A percentile compares a stretch with the other conserved stretches of the same genome.
These are phyloP conservation scores for Columba livia DNA, from an alignment of 2,113 vertebrate genomes.

Conservation along the genomic window DNA sequence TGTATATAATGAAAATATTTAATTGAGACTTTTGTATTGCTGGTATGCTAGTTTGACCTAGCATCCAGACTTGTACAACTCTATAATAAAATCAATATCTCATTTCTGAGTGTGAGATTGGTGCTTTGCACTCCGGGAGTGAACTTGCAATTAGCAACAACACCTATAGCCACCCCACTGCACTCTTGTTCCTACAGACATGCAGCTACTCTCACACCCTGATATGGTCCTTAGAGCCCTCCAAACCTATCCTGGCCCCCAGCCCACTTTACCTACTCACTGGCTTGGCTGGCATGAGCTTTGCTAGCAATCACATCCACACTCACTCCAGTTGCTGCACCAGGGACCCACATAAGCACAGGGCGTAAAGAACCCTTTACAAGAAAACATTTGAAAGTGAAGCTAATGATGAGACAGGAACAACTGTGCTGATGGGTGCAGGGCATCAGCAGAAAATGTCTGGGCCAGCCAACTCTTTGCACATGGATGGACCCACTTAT, in stretches of 20 bases:
- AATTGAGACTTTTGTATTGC: too few species aligned
- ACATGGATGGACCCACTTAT: neutral
- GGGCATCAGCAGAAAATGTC: neutral
- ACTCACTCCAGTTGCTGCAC: neutral
- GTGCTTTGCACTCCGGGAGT: too few species aligned
- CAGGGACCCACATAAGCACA: neutral
- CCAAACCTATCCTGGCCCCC: neutral
- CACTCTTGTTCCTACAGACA: neutral
- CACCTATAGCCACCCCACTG: accelerated
- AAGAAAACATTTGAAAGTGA: neutral
- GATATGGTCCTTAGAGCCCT: neutral
- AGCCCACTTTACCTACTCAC: neutral
- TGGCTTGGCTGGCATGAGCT: neutral
- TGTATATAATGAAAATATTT: too few species aligned
- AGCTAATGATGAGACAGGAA: neutral
- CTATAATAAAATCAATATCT: too few species aligned
- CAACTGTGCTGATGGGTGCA: neutral
- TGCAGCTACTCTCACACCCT: neutral
- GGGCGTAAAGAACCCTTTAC: neutral
- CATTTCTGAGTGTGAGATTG: too few species aligned
- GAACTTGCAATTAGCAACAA: too few species aligned
- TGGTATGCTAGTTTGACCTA: too few species aligned
- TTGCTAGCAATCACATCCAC: neutral
- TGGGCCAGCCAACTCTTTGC: neutral
- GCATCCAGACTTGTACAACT: too few species aligned